These are phyloP conservation scores for Apis cerana DNA, from an alignment of 1,140 invertebrate species.

Conservation along the genomic window DNA sequence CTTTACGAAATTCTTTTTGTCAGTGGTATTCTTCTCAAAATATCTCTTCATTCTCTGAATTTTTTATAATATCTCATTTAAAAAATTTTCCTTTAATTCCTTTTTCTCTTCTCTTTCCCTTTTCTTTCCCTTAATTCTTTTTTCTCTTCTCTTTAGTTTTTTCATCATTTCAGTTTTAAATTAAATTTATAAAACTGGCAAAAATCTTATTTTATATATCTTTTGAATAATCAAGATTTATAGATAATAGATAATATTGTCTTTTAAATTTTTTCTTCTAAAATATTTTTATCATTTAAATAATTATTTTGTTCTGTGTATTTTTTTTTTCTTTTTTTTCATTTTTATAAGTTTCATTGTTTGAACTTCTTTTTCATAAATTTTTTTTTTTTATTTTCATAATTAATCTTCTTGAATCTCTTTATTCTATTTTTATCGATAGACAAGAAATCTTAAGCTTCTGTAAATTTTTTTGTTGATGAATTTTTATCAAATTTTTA, in stretches of 20 bases:
- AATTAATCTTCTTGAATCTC: not conserved
- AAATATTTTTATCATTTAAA: not conserved
- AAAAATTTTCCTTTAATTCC: not conserved
- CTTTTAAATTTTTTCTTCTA: no score
- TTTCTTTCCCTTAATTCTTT: not conserved
- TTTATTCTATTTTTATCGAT: constrained; percentile 1
- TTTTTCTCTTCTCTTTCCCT: not conserved
- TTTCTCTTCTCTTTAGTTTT: not conserved
- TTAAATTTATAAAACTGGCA: not conserved
- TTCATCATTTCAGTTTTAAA: not conserved
- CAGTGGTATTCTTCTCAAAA: not conserved
- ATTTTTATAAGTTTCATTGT: not conserved
- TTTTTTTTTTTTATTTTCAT: not conserved
- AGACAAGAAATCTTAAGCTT: not conserved
- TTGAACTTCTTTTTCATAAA: not conserved
- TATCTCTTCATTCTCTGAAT: not conserved
- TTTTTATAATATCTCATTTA: not conserved
- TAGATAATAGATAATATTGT: no score
- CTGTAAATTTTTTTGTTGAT: not conserved
- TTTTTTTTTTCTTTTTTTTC: not conserved
- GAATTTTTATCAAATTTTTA: not conserved
- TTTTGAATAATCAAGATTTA: not conserved
- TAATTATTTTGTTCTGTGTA: not conserved
- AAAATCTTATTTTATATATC: not conserved
- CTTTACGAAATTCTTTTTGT: not conserved